Conservation (phyloP, 2,113 vertebrate genomes). For the Nyctereutes procyonoides region DNA sequence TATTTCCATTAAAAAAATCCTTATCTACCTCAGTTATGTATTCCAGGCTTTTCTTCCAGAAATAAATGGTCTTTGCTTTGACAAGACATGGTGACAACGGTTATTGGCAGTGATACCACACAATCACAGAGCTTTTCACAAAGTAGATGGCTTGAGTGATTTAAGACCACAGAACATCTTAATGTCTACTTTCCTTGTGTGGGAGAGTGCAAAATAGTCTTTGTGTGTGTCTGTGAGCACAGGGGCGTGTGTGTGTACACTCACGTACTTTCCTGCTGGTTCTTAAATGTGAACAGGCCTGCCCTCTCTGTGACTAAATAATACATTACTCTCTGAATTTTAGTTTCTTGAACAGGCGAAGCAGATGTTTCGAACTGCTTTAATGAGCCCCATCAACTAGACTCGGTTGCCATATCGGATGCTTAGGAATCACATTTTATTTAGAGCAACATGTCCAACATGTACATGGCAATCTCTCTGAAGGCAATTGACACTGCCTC, state of each 20-base stretch:
- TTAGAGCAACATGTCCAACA: background rate
- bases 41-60: constrained; percentile 45
- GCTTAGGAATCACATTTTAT: constrained; percentile 36
- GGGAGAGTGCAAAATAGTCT: background rate
- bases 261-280: background rate
- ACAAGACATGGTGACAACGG: constrained; percentile 24
- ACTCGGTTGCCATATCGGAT: constrained; percentile 18
- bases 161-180: constrained; percentile 48
- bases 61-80: constrained; percentile 66
- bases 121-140: constrained; percentile 40
- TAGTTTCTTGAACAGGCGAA: constrained; percentile 59
- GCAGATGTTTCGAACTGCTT: constrained; percentile 72
- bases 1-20: constrained; percentile 56
- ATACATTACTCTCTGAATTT: constrained; percentile 30
- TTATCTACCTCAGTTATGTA: constrained; percentile 45
- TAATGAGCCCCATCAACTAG: constrained; percentile 72
- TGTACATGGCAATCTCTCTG: background rate
- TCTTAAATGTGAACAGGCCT: background rate
- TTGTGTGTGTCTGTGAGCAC: background rate
- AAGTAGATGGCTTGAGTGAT: constrained; percentile 42
- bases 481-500: background rate
- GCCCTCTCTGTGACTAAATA: constrained; percentile 46
- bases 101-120: constrained; percentile 36
- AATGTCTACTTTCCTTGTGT: background rate
- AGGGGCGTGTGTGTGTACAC: fast-evolving